A percentile compares a stretch with the other conserved stretches of the same genome.
These are phyloP conservation scores for Desmodus rotundus DNA, from an alignment of 2,113 vertebrate species.

Conservation along the genomic window DNA sequence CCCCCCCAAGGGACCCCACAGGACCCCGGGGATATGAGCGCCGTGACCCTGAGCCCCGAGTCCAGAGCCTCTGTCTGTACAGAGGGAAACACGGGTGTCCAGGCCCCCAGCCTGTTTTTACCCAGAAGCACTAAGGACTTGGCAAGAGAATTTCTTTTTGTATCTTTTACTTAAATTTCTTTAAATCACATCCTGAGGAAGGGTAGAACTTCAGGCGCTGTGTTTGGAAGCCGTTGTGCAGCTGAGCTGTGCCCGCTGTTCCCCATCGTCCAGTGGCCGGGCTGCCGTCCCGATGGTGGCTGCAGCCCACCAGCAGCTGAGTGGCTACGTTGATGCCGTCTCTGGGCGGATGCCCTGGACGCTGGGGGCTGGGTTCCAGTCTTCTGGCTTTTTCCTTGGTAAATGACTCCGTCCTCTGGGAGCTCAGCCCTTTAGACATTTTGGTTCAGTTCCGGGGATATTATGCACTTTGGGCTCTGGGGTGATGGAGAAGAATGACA, in stretches of 20 bases:
- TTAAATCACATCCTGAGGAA: not conserved
- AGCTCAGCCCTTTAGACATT: slow-evolving; percentile 77
- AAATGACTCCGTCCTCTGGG: slow-evolving; percentile 84
- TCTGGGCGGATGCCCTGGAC: not conserved
- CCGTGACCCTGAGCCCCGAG: slow-evolving; percentile 51
- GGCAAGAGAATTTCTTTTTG: not conserved
- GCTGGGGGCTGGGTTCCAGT: not conserved
- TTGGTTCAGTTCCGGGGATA: slow-evolving; percentile 78
- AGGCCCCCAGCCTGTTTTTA: not conserved
- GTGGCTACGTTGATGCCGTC: not conserved
- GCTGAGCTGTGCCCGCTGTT: not conserved
- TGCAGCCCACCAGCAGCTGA: not conserved
- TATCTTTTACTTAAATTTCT: slow-evolving; percentile 15
- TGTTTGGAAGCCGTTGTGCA: not conserved
- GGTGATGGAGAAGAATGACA: slow-evolving; percentile 81
- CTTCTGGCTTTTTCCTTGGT: slow-evolving; percentile 68
- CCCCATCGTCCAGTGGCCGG: accelerated
- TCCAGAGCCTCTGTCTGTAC: slow-evolving; percentile 51
- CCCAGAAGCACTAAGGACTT: not conserved
- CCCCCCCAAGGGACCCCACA: slow-evolving; percentile 24
- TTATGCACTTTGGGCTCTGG: slow-evolving; percentile 83
- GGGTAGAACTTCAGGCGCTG: too few species aligned
- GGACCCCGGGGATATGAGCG: slow-evolving; percentile 50
- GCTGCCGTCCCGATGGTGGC: accelerated
- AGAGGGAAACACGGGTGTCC: slow-evolving; percentile 46